phyloP scores from a whole-genome alignment of 2,888 invertebrate species.

The Drosophila falleni region DNA sequence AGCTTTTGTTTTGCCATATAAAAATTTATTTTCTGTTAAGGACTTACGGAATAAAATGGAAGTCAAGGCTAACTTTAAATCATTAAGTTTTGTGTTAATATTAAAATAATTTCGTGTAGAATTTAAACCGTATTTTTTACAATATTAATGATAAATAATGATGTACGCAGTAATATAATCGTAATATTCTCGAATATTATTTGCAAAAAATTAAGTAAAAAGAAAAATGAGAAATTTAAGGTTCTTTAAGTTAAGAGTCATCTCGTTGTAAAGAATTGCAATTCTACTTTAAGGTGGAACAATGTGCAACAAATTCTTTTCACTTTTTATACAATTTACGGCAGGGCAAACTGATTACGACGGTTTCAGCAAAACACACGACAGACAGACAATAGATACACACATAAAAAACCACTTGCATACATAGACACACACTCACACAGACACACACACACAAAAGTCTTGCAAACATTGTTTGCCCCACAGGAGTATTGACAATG shows the following conservation, averaged over 20 bases:
- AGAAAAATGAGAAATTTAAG: background rate
- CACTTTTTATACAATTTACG: slow-evolving; percentile 65
- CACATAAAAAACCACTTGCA: slow-evolving; percentile 4
- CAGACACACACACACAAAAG: background rate
- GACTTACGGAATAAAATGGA: no score
- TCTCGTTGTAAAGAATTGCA: background rate
- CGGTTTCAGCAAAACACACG: slow-evolving; percentile 31
- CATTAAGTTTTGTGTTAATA: no score
- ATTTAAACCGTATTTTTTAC: no score
- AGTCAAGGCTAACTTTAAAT: no score
- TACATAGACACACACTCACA: slow-evolving; percentile 1
- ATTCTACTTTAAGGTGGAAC: slow-evolving; percentile 19
- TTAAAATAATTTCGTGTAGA: no score
- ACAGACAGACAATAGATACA: slow-evolving; percentile 33
- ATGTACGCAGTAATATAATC: no score
- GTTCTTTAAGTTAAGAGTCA: background rate
- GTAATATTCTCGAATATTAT: no score
- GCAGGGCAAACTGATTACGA: slow-evolving; percentile 51
- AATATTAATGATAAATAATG: no score
- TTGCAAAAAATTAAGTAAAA: background rate
- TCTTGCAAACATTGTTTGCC: slow-evolving; percentile 31
- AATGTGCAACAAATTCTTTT: slow-evolving; percentile 61
- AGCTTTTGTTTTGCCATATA: no score
- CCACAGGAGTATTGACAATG: slow-evolving; percentile 65
- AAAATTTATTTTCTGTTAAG: no score